A percentile compares a stretch with the other conserved stretches of the same genome.
phyloP scores from a whole-genome alignment of 2,888 invertebrate genomes.

The Dascillus cervinus region DNA sequence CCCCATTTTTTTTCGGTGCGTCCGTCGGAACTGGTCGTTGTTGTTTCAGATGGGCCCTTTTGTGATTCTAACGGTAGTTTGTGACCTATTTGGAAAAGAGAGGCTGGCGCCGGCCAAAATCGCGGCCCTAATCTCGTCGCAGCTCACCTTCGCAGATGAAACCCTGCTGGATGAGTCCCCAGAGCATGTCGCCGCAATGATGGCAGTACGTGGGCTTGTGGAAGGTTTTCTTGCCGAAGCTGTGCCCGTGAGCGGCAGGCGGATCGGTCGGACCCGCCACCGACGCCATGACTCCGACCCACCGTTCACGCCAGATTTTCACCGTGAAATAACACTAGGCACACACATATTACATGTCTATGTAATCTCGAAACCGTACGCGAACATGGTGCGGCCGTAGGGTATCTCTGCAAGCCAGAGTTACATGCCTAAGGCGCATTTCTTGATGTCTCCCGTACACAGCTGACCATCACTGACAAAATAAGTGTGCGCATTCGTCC shows the following conservation, averaged over 20 bases:
- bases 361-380: conserved; percentile 53
- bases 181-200: conserved; percentile 99
- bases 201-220: conserved; percentile 99
- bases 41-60: conserved; percentile 6
- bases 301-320: conserved; percentile 56
- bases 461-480: conserved; percentile 38
- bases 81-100: conserved; percentile 15
- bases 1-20: no score
- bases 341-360: conserved; percentile 49
- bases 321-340: conserved; percentile 46
- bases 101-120: conserved; percentile 10
- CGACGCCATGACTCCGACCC: conserved; percentile 54
- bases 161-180: conserved; percentile 99
- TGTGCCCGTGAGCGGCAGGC: conserved; percentile 78
- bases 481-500: conserved; percentile 32
- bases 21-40: no score
- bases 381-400: conserved; percentile 48
- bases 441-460: conserved; percentile 35
- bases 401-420: conserved; percentile 36
- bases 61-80: no score
- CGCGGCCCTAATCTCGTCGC: conserved; percentile 10
- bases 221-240: conserved; percentile 99
- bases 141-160: conserved; percentile 97
- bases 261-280: conserved; percentile 45
- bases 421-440: conserved; percentile 41